A percentile compares a stretch with the other conserved stretches of the same genome.
Conservation (phyloP, 2,797 vertebrate species). For the Hyperoplus lanceolatus region DNA sequence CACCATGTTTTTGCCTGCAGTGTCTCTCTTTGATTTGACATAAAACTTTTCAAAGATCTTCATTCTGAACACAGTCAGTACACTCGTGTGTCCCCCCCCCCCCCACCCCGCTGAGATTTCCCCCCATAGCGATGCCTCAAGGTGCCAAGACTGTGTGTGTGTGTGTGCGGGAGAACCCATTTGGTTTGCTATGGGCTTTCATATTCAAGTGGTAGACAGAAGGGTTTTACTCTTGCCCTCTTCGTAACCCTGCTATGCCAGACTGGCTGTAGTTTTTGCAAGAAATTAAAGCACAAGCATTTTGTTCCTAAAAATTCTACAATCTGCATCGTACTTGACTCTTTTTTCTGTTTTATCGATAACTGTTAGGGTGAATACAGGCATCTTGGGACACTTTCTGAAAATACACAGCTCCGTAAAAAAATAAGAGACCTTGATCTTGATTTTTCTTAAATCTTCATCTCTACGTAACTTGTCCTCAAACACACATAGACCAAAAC, state of each 20-base stretch:
- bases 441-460: too few species aligned
- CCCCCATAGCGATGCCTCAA: slow-evolving; percentile 54
- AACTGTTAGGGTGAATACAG: neutral
- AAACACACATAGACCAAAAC: too few species aligned
- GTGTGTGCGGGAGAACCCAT: slow-evolving; percentile 34
- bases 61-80: neutral
- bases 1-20: too few species aligned
- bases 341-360: neutral
- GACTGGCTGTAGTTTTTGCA: too few species aligned
- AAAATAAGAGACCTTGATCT: too few species aligned
- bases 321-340: neutral
- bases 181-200: slow-evolving; percentile 39
- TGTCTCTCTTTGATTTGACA: too few species aligned
- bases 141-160: slow-evolving; percentile 48
- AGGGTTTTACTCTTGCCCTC: slow-evolving; percentile 6
- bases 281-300: too few species aligned
- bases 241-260: too few species aligned
- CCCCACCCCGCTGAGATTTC: slow-evolving; percentile 39
- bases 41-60: too few species aligned
- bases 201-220: slow-evolving; percentile 46
- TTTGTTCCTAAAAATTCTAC: neutral
- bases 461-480: too few species aligned
- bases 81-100: neutral
- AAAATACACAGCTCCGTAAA: too few species aligned
- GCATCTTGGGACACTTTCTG: too few species aligned